Evolutionary conservation across 2,888 invertebrate species (phyloP).

Genomic region (Drosophila mercatorum): DNA sequence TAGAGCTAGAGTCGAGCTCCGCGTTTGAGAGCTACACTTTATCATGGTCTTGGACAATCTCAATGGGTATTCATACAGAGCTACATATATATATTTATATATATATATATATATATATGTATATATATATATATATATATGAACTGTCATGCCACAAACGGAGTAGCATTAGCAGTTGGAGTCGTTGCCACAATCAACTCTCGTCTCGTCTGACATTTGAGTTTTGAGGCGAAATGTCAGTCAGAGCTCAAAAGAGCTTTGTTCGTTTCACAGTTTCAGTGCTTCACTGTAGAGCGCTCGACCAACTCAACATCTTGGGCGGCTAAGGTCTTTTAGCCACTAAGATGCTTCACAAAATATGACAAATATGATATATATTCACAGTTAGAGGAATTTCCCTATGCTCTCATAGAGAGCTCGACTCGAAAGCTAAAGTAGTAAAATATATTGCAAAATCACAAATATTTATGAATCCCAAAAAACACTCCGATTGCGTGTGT

Average conservation of each 20-base stretch:
- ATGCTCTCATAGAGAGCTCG: constrained; percentile 32
- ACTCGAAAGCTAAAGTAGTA: too few species aligned
- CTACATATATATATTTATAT: background rate
- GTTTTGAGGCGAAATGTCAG: constrained; percentile 78
- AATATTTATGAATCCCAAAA: too few species aligned
- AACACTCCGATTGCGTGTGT: too few species aligned
- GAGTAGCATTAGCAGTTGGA: constrained; percentile 23
- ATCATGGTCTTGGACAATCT: constrained; percentile 67
- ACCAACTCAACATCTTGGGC: constrained; percentile 37
- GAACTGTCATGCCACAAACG: constrained; percentile 71
- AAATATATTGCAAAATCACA: too few species aligned
- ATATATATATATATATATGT: constrained; percentile 54
- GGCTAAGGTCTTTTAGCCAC: constrained; percentile 27
- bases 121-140: constrained; percentile 43
- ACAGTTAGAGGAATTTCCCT: background rate
- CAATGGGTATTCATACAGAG: constrained; percentile 70
- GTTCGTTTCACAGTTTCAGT: constrained; percentile 37
- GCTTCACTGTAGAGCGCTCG: constrained; percentile 63
- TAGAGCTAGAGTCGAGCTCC: constrained; percentile 39
- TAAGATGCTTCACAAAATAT: constrained; percentile 51
- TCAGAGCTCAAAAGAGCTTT: constrained; percentile 51
- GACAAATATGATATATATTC: constrained; percentile 38
- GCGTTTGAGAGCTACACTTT: constrained; percentile 61
- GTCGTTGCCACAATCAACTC: constrained; percentile 39
- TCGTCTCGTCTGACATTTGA: constrained; percentile 64